These are phyloP conservation scores for Zeus faber DNA, from an alignment of 2,113 vertebrate genomes.

Conservation along the genomic window DNA sequence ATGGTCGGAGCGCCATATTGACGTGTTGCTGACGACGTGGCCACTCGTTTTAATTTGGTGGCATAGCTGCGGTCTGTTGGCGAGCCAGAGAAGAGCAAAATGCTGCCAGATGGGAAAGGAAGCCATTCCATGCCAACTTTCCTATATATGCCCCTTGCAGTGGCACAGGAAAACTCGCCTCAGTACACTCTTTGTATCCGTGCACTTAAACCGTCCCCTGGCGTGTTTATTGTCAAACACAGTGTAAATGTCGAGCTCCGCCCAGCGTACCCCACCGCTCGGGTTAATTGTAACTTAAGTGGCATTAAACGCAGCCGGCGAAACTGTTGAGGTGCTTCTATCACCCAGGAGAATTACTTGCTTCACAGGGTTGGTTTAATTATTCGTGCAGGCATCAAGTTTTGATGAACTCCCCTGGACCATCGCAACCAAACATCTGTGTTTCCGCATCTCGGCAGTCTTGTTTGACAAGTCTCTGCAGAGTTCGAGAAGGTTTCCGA, in stretches of 20 bases:
- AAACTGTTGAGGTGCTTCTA: slow-evolving; percentile 43
- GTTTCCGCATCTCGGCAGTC: slow-evolving; percentile 23
- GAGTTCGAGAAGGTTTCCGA: background rate
- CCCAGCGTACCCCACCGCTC: slow-evolving; percentile 16
- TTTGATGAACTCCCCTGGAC: slow-evolving; percentile 39
- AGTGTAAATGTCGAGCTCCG: slow-evolving; percentile 18
- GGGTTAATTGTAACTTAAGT: slow-evolving; percentile 44
- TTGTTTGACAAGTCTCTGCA: slow-evolving; percentile 29
- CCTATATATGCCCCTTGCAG: background rate
- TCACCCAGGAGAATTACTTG: slow-evolving; percentile 22
- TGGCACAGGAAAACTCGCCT: background rate
- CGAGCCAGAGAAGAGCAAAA: background rate
- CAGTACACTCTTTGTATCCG: background rate
- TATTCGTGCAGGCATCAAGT: slow-evolving; percentile 39
- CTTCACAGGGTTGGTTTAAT: slow-evolving; percentile 44
- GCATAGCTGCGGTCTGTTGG: background rate
- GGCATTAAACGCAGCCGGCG: slow-evolving; percentile 21
- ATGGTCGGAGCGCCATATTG: too few species aligned
- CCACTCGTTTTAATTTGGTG: background rate
- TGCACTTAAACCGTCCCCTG: slow-evolving; percentile 18
- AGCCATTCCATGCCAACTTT: background rate
- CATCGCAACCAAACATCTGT: slow-evolving; percentile 42
- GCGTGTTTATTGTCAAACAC: slow-evolving; percentile 23
- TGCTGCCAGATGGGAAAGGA: background rate
- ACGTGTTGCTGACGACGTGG: too few species aligned